Base-by-base conservation (phyloP, 2,888 invertebrate genomes). In the Elmis aenea region DNA sequence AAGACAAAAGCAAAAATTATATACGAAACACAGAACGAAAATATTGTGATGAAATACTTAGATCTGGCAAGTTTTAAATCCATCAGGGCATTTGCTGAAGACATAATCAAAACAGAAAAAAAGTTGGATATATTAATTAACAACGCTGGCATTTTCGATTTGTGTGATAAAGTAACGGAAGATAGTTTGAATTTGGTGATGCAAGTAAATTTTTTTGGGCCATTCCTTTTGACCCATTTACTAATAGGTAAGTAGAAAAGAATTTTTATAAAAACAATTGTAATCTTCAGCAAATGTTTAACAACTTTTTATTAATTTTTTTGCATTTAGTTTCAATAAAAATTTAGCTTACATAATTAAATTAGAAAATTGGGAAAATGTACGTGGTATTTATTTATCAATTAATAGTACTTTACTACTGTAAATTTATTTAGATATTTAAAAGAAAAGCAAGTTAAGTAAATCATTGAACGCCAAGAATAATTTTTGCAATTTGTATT, bases 161-260 rank as follows among this genome's bases (percentile, higher is more conserved):
- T 69, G 13, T 61, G 63, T 0, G 60, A 68, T 21, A 61, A 62
- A 20, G 58, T 58, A 24, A 77, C 79, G 0, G 67, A 70, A 35
- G 80, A 82, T 42, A 81, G 79, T 0, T 68, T 82, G 20, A 73
- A 81, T 18, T 60, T 68, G 13, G 76, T 73, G 34, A 73, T 80
- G 67, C 79, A 79, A 42, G 72, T 78, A n/a, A 83, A 83, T 46
- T 75, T 82, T 51, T 76, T 74, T 50, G 75, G 74, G 5, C 70
- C 69, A 15, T 77, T 76, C 55, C 60, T 77, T 5, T 23, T 46
- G 8, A 46, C 46, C 2, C 46, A 46, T 31, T 23, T 46, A 2
- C 24, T 46, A n/a, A 13, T 45, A 24, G 25, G 29, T 36, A 23
- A 20, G 2, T 13, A n/a, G n/a, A n/a, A n/a, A n/a, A n/a, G n/a